These are phyloP conservation scores for Drosophila imparisetae DNA, from an alignment of 2,888 invertebrate species.

Conservation along the genomic window DNA sequence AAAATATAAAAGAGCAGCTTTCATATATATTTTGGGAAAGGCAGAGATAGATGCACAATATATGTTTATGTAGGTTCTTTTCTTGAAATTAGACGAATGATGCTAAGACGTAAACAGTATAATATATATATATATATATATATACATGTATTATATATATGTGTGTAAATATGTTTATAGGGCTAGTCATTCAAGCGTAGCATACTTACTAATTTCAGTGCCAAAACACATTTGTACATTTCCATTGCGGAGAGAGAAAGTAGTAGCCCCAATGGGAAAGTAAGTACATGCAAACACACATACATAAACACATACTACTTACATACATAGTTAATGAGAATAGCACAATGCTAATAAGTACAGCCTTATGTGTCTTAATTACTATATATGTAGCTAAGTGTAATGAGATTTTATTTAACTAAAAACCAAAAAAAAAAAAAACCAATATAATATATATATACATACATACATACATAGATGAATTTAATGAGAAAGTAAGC, in stretches of 20 bases:
- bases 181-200: constrained; percentile 25
- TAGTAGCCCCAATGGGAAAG: constrained; percentile 14
- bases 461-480: constrained; percentile 34
- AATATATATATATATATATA: neutral
- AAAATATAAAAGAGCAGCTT: neutral
- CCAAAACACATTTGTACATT: constrained; percentile 64
- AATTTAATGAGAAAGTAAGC: constrained; percentile 51
- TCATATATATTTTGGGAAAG: constrained; percentile 6
- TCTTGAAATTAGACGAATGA: constrained; percentile 4
- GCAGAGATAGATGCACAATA: constrained; percentile 33
- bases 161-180: constrained; percentile 5
- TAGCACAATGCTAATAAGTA: constrained; percentile 81
- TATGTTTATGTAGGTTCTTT: neutral
- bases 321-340: constrained; percentile 44
- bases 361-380: constrained; percentile 85
- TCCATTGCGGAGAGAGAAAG: constrained; percentile 40
- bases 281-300: constrained; percentile 1
- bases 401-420: constrained; percentile 74
- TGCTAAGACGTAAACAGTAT: neutral
- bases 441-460: constrained; percentile 14
- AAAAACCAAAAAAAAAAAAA: neutral
- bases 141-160: neutral
- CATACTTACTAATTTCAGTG: constrained; percentile 48
- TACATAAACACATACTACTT: constrained; percentile 11
- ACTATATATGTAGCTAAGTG: constrained; percentile 81